Percentiles rank a stretch among this genome's conserved stretches.
Conservation (phyloP, 2,888 invertebrate genomes). For the Ophion ellenae region DNA sequence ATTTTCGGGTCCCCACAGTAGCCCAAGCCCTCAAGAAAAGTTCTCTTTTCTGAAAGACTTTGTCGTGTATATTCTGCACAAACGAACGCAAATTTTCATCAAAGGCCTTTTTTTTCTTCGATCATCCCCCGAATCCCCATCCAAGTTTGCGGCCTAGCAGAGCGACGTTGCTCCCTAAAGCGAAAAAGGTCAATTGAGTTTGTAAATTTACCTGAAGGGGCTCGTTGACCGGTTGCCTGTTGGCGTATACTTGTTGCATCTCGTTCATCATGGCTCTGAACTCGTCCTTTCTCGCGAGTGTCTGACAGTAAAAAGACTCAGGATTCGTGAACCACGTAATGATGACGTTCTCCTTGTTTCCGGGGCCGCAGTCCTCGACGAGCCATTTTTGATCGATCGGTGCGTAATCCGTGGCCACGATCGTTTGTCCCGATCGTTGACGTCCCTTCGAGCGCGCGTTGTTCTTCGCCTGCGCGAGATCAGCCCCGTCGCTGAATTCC, state of each 20-base stretch:
- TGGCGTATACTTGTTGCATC: slow-evolving; percentile 88
- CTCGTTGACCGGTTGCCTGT: slow-evolving; percentile 76
- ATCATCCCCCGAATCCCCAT: neutral
- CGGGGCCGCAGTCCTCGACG: slow-evolving; percentile 84
- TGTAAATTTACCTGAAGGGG: slow-evolving; percentile 72
- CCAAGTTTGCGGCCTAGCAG: too few relatives aligned
- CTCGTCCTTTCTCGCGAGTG: slow-evolving; percentile 82
- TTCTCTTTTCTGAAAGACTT: too few relatives aligned
- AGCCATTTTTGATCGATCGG: slow-evolving; percentile 84
- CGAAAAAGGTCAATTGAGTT: neutral
- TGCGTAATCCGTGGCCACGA: slow-evolving; percentile 82
- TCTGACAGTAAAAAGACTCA: slow-evolving; percentile 88
- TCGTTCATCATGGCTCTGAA: slow-evolving; percentile 89
- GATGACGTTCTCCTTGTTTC: slow-evolving; percentile 86
- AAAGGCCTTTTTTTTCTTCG: neutral
- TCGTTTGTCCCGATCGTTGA: slow-evolving; percentile 17
- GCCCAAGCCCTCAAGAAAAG: too few relatives aligned
- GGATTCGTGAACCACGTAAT: slow-evolving; percentile 92
- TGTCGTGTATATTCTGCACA: too few relatives aligned
- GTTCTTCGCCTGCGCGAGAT: slow-evolving; percentile 74
- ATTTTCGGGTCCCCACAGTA: too few relatives aligned
- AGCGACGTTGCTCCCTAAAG: neutral
- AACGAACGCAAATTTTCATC: neutral
- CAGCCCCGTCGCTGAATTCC: slow-evolving; percentile 70
- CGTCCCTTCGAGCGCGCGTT: slow-evolving; percentile 56